Conservation (phyloP, 35 echinoderm and acorn worm species). For the Chiridota heheva region DNA sequence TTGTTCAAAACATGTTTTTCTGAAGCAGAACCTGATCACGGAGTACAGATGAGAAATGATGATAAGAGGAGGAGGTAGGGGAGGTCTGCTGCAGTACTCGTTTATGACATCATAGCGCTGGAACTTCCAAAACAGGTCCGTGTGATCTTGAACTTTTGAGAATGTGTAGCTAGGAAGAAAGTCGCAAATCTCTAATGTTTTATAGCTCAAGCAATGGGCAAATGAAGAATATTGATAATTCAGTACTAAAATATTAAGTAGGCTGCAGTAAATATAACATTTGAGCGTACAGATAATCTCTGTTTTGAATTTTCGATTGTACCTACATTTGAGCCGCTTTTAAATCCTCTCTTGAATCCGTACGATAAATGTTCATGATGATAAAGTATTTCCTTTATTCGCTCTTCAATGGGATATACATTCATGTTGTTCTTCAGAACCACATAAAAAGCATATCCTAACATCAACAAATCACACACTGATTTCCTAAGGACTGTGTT, state of each 20-base stretch:
- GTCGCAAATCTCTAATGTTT: background rate
- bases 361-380: too few relatives aligned
- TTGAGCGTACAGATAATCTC: background rate
- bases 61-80: conserved; percentile 62
- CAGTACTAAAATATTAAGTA: background rate
- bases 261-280: background rate
- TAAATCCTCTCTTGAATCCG: background rate
- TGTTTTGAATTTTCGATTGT: background rate
- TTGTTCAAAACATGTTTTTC: too few relatives aligned
- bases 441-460: too few relatives aligned
- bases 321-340: background rate
- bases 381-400: too few relatives aligned
- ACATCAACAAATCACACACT: too few relatives aligned
- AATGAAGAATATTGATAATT: background rate
- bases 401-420: too few relatives aligned
- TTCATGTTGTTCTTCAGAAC: too few relatives aligned
- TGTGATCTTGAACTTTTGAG: conserved; percentile 65
- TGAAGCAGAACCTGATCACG: background rate
- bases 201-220: too few relatives aligned
- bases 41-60: conserved; percentile 54
- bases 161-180: conserved; percentile 74
- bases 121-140: conserved; percentile 73
- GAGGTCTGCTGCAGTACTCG: conserved; percentile 59
- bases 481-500: too few relatives aligned
- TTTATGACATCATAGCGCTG: conserved; percentile 69